Percentiles rank a stretch among this genome's conserved stretches.
Conservation (phyloP, 2,113 vertebrate genomes). For the Alethe diademata region DNA sequence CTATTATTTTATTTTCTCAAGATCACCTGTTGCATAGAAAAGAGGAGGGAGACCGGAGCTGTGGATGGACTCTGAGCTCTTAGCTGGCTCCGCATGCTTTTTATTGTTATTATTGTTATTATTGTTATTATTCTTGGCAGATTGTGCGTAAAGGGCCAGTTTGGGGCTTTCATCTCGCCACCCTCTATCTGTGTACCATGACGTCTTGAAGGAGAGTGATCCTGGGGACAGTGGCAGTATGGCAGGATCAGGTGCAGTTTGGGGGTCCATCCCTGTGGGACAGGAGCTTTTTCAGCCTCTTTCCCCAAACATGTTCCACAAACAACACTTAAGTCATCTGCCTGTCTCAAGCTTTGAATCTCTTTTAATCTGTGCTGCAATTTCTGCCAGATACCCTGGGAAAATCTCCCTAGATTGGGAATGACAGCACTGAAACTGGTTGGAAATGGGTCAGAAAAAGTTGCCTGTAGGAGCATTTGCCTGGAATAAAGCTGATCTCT, state of each 20-base stretch:
- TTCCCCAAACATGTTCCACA: not conserved
- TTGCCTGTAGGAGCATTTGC: not conserved
- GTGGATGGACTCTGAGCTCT: not conserved
- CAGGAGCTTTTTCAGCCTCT: not conserved
- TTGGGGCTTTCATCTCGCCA: not conserved
- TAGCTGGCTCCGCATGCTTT: not conserved
- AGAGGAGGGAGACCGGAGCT: not conserved
- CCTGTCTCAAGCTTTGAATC: not conserved
- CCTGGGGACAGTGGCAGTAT: not conserved
- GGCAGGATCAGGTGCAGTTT: not conserved
- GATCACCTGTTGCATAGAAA: slow-evolving; percentile 58
- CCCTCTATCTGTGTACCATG: not conserved
- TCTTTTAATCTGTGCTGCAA: not conserved
- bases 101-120: slow-evolving; percentile 12
- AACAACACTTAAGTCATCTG: not conserved
- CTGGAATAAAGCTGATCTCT: slow-evolving; percentile 3
- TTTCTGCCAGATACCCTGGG: slow-evolving; percentile 16
- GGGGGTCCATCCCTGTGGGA: rapidly evolving
- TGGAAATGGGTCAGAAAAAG: slow-evolving; percentile 29
- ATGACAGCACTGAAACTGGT: not conserved
- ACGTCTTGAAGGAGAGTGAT: not conserved
- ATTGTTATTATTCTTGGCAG: slow-evolving; percentile 1
- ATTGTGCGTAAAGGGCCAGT: not conserved
- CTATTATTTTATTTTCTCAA: slow-evolving; percentile 70
- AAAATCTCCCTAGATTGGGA: slow-evolving; percentile 23